phyloP scores from a whole-genome alignment of 2,113 vertebrate species.

The Azemiops feae region DNA sequence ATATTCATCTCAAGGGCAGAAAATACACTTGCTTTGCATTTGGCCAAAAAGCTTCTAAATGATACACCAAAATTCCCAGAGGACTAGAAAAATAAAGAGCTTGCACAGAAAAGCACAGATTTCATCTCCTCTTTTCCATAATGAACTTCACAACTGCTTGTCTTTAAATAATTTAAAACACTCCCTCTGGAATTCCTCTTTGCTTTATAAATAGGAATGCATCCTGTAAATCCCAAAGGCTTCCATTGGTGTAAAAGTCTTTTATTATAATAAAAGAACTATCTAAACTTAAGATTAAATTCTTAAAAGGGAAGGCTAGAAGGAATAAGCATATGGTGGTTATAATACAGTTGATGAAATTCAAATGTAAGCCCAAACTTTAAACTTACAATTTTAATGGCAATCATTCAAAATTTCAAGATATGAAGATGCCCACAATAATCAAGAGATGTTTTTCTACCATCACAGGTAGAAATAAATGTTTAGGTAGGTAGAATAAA shows the following conservation, averaged over 20 bases:
- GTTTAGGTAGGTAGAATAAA: neutral
- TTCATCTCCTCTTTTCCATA: constrained; percentile 10
- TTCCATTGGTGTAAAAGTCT: neutral
- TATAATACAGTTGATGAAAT: neutral
- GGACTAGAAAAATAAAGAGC: constrained; percentile 8
- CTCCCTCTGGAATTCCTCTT: neutral
- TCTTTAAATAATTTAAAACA: constrained; percentile 27
- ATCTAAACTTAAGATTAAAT: neutral
- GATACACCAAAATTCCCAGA: neutral
- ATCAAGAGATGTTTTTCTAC: neutral
- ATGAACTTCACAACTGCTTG: constrained; percentile 20
- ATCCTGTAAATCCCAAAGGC: neutral
- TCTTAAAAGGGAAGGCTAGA: neutral
- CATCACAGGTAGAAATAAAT: neutral
- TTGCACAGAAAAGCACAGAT: constrained; percentile 1
- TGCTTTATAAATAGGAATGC: neutral
- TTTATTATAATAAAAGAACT: neutral
- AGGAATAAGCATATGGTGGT: neutral
- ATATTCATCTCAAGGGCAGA: constrained; percentile 20
- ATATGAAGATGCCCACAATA: neutral
- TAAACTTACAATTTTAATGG: neutral
- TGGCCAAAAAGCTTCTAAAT: constrained; percentile 13
- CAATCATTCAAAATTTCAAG: neutral
- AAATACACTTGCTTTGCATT: neutral
- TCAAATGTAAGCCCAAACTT: no score